These are phyloP conservation scores for Meles meles DNA, from an alignment of 2,113 vertebrate species.

Conservation along the genomic window DNA sequence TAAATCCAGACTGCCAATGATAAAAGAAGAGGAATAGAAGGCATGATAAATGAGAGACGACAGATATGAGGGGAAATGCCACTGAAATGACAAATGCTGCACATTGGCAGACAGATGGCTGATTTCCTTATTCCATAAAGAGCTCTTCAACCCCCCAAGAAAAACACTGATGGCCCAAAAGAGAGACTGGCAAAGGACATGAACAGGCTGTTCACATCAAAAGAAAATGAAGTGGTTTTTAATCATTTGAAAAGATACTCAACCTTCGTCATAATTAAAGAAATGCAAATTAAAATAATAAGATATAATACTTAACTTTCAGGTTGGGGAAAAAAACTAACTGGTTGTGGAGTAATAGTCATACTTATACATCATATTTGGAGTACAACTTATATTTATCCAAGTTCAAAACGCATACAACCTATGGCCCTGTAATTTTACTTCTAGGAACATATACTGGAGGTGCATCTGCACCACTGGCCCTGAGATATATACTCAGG, in stretches of 20 bases:
- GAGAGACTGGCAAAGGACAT: conserved; percentile 24
- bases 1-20: conserved; percentile 30
- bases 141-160: conserved; percentile 21
- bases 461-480: background rate
- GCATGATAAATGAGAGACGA: background rate
- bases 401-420: background rate
- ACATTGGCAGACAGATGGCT: background rate
- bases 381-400: background rate
- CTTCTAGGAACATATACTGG: background rate
- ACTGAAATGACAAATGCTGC: background rate
- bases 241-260: conserved; percentile 54
- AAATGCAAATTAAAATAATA: conserved; percentile 47
- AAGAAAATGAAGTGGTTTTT: conserved; percentile 42
- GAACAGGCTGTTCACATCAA: conserved; percentile 34
- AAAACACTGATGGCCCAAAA: conserved; percentile 2
- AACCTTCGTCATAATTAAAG: conserved; percentile 15
- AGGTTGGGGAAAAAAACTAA: background rate
- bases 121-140: conserved; percentile 31
- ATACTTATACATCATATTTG: background rate
- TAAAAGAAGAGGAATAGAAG: background rate
- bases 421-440: background rate
- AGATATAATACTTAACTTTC: conserved; percentile 4
- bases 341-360: background rate
- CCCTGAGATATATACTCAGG: background rate
- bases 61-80: conserved; percentile 3